Percentiles rank a stretch among this genome's conserved stretches.
Evolutionary conservation across 2,113 vertebrate species (phyloP).

Genomic region (Craseonycteris thonglongyai): DNA sequence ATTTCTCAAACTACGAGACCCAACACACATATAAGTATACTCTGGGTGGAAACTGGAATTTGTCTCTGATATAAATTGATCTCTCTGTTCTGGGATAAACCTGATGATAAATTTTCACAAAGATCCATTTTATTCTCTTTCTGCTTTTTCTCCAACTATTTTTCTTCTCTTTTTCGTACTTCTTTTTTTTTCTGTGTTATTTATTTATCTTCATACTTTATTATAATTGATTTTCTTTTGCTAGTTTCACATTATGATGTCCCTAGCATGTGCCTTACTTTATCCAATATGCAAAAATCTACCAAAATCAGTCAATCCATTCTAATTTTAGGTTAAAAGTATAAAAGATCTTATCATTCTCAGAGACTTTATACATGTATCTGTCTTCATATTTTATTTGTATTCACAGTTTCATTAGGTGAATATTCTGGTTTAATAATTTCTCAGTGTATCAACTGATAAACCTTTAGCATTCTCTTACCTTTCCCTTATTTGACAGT

Average conservation of each 20-base stretch:
- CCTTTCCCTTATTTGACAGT: background rate
- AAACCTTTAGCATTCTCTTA: background rate
- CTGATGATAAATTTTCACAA: background rate
- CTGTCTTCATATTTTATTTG: background rate
- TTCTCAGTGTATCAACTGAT: background rate
- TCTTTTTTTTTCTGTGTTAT: background rate
- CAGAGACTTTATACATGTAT: background rate
- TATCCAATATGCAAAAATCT: background rate
- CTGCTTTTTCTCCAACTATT: background rate
- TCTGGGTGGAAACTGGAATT: background rate
- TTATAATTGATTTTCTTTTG: background rate
- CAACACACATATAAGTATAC: background rate
- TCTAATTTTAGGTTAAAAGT: background rate
- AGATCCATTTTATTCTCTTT: too few relatives aligned
- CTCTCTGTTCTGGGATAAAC: background rate
- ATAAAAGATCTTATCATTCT: background rate
- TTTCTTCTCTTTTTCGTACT: background rate
- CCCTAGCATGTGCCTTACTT: background rate
- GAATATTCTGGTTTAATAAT: background rate
- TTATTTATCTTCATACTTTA: background rate
- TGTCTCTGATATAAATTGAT: background rate
- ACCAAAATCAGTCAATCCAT: background rate
- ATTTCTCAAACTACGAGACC: background rate
- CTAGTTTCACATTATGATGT: background rate
- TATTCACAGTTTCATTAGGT: background rate